A percentile compares a stretch with the other conserved stretches of the same genome.
These are phyloP conservation scores for Acanthosoma haemorrhoidale DNA, from an alignment of 2,888 invertebrate species.

Conservation along the genomic window DNA sequence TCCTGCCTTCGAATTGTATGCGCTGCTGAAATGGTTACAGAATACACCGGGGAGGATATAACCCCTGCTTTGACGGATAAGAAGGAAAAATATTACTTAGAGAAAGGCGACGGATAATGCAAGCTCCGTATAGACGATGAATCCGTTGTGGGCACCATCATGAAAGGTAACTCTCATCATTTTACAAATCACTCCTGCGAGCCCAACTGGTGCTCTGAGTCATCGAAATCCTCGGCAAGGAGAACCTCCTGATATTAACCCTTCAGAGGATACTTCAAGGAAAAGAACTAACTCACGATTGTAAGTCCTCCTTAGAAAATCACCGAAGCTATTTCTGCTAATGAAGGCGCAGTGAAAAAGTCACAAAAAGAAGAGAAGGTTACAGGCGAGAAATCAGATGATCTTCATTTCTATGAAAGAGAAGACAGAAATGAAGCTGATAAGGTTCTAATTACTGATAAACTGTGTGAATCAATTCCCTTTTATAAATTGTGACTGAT, in stretches of 20 bases:
- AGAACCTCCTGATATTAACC: constrained; percentile 94
- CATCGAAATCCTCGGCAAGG: constrained; percentile 89
- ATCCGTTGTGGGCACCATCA: constrained; percentile 95
- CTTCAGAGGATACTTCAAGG: constrained; percentile 81
- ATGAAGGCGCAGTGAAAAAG: no score
- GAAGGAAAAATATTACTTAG: constrained; percentile 87
- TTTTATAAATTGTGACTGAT: no score
- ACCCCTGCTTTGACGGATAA: constrained; percentile 87
- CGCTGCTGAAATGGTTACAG: constrained; percentile 74
- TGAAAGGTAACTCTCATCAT: constrained; percentile 94
- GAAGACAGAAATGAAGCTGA: no score
- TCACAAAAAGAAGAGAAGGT: no score
- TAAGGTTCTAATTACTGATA: no score
- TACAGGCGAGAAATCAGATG: no score
- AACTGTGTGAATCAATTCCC: no score
- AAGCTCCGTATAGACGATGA: constrained; percentile 97
- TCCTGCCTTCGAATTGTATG: constrained; percentile 92
- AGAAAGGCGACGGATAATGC: constrained; percentile 92
- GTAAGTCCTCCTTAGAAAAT: constrained; percentile 97
- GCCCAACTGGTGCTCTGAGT: constrained; percentile 98
- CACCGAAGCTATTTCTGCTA: no score
- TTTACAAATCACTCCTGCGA: constrained; percentile 99
- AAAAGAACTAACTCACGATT: constrained; percentile 94
- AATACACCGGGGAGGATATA: constrained; percentile 81
- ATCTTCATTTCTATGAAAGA: no score